Percentiles rank a stretch among this genome's conserved stretches.
These are phyloP conservation scores for Hoplostethus mediterraneus DNA, from an alignment of 2,797 vertebrate species.

Conservation along the genomic window DNA sequence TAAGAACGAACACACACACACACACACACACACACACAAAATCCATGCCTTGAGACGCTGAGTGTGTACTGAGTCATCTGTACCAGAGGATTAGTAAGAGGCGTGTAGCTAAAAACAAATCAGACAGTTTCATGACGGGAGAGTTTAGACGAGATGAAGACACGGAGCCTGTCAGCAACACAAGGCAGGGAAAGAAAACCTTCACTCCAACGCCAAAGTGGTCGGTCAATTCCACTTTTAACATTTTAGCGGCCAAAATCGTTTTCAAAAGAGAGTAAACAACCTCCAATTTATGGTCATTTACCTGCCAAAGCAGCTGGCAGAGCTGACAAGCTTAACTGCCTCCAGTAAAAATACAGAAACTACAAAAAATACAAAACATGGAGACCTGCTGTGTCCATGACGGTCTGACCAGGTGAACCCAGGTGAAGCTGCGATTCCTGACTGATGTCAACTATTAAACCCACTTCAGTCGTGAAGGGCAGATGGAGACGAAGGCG, in stretches of 20 bases:
- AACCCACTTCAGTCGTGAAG: no score
- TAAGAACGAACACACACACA: slow-evolving; percentile 38
- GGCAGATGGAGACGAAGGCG: no score
- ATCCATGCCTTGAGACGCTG: not conserved
- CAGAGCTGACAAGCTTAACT: slow-evolving; percentile 21
- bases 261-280: slow-evolving; percentile 20
- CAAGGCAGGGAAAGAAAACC: slow-evolving; percentile 16
- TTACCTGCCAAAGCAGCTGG: slow-evolving; percentile 26
- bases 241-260: slow-evolving; percentile 22
- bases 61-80: slow-evolving; percentile 33
- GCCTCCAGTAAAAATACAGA: slow-evolving; percentile 8
- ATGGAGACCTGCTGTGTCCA: no score
- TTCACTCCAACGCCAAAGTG: not conserved
- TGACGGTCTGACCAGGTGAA: no score
- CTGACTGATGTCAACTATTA: no score
- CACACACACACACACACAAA: slow-evolving; percentile 5
- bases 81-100: slow-evolving; percentile 1
- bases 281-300: slow-evolving; percentile 33
- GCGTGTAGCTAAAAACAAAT: slow-evolving; percentile 8
- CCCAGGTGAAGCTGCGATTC: no score
- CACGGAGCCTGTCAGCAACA: slow-evolving; percentile 1
- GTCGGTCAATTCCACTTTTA: slow-evolving; percentile 26
- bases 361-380: no score
- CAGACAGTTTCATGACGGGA: slow-evolving; percentile 22
- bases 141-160: not conserved